Percentiles rank a stretch among this genome's conserved stretches.
phyloP scores from a whole-genome alignment of 2,797 vertebrate species.

The Cyprinodon diabolis region DNA sequence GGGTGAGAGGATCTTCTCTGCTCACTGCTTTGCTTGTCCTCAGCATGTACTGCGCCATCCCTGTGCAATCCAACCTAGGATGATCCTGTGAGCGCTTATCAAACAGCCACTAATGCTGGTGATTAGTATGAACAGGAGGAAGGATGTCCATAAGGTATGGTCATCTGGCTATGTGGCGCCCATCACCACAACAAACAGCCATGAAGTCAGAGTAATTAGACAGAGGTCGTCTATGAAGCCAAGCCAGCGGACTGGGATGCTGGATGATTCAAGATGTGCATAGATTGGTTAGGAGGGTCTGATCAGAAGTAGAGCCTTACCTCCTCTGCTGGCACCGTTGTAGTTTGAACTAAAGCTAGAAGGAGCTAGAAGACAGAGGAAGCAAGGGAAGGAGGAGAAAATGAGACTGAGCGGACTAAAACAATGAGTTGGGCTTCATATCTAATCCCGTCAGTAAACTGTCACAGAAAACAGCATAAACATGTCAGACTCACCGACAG shows the following conservation, averaged over 20 bases:
- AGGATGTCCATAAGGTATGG: conserved; percentile 14
- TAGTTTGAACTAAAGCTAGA: conserved; percentile 85
- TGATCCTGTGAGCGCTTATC: conserved; percentile 34
- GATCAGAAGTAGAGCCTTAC: conserved; percentile 69
- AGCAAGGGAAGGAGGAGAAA: conserved; percentile 28
- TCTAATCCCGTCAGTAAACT: background rate
- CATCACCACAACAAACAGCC: conserved; percentile 57
- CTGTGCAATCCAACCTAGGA: conserved; percentile 59
- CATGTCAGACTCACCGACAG: conserved; percentile 86
- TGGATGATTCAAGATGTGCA: conserved; percentile 25
- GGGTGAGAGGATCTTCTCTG: conserved; percentile 15
- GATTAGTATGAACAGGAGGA: conserved; percentile 56
- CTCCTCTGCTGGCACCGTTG: conserved; percentile 84
- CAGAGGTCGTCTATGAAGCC: conserved; percentile 31
- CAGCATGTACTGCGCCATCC: conserved; percentile 54
- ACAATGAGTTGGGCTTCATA: conserved; percentile 32
- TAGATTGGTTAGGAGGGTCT: conserved; percentile 4
- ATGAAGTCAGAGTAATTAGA: conserved; percentile 40
- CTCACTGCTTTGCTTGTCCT: conserved; percentile 48
- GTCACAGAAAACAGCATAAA: background rate
- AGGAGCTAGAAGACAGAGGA: conserved; percentile 75
- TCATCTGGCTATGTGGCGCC: conserved; percentile 38
- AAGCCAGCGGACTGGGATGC: conserved; percentile 15
- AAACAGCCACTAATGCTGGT: conserved; percentile 32
- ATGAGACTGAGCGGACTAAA: conserved; percentile 31